These are phyloP conservation scores for Caranx ignobilis DNA, from an alignment of 2,113 vertebrate genomes.

Conservation along the genomic window DNA sequence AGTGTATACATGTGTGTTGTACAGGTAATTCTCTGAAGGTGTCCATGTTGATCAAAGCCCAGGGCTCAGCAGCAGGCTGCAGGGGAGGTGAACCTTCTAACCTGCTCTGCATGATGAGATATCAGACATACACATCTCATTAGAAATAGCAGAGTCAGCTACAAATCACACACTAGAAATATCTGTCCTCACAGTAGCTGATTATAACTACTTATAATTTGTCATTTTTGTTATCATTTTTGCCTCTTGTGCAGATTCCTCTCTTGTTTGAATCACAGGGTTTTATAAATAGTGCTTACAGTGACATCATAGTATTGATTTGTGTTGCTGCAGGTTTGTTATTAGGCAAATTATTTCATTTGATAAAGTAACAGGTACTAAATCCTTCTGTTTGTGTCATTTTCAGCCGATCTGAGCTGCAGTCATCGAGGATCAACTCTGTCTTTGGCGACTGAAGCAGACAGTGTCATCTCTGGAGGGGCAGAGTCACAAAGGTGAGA, in stretches of 20 bases:
- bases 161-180: background rate
- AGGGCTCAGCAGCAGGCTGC: conserved; percentile 71
- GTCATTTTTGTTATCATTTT: background rate
- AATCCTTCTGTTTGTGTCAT: background rate
- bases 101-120: conserved; percentile 70
- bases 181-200: background rate
- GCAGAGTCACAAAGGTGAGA: conserved; percentile 89
- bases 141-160: background rate
- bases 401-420: conserved; percentile 90
- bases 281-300: background rate
- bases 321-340: background rate
- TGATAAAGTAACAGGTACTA: background rate
- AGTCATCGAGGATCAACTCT: conserved; percentile 94
- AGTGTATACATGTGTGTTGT: conserved; percentile 60
- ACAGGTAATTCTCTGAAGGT: conserved; percentile 73
- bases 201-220: background rate
- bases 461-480: conserved; percentile 91
- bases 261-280: background rate
- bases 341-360: conserved; percentile 15
- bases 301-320: background rate
- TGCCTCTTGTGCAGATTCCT: background rate
- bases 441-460: conserved; percentile 93
- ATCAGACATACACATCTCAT: conserved; percentile 14
- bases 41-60: conserved; percentile 72
- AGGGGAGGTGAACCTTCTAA: conserved; percentile 73